Percentiles rank a stretch among this genome's conserved stretches.
These are phyloP conservation scores for Cydia pomonella DNA, from an alignment of 1,140 invertebrate species.

Conservation along the genomic window DNA sequence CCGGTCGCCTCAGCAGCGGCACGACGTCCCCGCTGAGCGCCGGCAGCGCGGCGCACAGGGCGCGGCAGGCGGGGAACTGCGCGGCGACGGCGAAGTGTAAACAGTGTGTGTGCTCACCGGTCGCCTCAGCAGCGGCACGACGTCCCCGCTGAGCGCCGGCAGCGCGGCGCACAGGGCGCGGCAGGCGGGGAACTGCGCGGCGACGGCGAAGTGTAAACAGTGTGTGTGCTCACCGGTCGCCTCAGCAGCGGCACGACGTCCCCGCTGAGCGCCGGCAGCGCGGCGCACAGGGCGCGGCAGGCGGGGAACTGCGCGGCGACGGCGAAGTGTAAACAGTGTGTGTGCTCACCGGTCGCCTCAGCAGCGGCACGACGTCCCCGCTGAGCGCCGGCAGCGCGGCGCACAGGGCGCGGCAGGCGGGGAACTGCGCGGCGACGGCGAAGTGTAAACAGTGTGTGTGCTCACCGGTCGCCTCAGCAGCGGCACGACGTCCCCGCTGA, in stretches of 20 bases:
- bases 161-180: slow-evolving; percentile 93
- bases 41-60: slow-evolving; percentile 93
- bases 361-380: slow-evolving; percentile 85
- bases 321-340: slow-evolving; percentile 82
- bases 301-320: slow-evolving; percentile 96
- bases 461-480: slow-evolving; percentile 56
- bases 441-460: slow-evolving; percentile 77
- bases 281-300: slow-evolving; percentile 93
- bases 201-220: slow-evolving; percentile 87
- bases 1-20: slow-evolving; percentile 57
- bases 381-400: slow-evolving; percentile 93
- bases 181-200: slow-evolving; percentile 96
- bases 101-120: slow-evolving; percentile 46
- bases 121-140: slow-evolving; percentile 76
- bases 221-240: slow-evolving; percentile 47
- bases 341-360: slow-evolving; percentile 51
- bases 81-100: slow-evolving; percentile 92
- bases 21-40: slow-evolving; percentile 91
- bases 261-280: slow-evolving; percentile 91
- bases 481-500: slow-evolving; percentile 90
- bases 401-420: slow-evolving; percentile 92
- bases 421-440: slow-evolving; percentile 96
- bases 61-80: slow-evolving; percentile 94
- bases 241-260: slow-evolving; percentile 84
- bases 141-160: slow-evolving; percentile 91